A percentile compares a stretch with the other conserved stretches of the same genome.
These are phyloP conservation scores for Abrostola triplasia DNA, from an alignment of 2,888 invertebrate species.

Conservation along the genomic window DNA sequence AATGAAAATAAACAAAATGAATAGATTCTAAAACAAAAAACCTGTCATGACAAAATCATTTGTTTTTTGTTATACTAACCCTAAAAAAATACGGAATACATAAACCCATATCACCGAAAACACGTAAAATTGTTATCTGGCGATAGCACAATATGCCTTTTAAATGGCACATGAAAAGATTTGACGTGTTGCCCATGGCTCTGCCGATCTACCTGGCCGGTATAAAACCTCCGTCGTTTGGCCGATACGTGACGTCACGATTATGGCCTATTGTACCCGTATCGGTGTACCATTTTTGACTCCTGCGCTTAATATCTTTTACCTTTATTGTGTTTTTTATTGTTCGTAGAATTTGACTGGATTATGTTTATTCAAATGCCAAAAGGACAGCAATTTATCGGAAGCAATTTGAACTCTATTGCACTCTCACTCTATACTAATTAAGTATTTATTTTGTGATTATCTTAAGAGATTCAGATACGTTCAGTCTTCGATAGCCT, in stretches of 20 bases:
- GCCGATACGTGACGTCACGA: slow-evolving; percentile 75
- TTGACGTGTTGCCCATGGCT: slow-evolving; percentile 41
- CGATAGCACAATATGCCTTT: slow-evolving; percentile 38
- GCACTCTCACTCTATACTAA: too few species aligned
- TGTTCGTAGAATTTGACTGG: neutral
- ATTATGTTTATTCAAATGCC: too few species aligned
- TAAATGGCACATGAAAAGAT: slow-evolving; percentile 49
- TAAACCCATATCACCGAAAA: slow-evolving; percentile 10
- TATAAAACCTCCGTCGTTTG: slow-evolving; percentile 54
- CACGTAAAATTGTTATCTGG: slow-evolving; percentile 35
- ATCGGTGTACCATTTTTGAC: slow-evolving; percentile 63
- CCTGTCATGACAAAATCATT: neutral
- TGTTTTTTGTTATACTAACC: too few species aligned
- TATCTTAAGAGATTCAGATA: too few species aligned
- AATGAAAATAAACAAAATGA: neutral
- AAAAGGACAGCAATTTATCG: too few species aligned
- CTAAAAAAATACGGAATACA: slow-evolving; percentile 15
- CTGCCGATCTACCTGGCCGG: slow-evolving; percentile 61
- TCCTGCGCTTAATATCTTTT: slow-evolving; percentile 60
- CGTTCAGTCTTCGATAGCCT: too few species aligned
- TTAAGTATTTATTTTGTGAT: too few species aligned
- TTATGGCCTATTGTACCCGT: slow-evolving; percentile 76
- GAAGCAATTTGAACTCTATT: too few species aligned
- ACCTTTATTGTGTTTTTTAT: slow-evolving; percentile 37
- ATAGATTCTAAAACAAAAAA: neutral